Percentiles rank a stretch among this genome's conserved stretches.
These are phyloP conservation scores for Grammomys dolichurus DNA, from an alignment of 2,113 vertebrate genomes.

Conservation along the genomic window DNA sequence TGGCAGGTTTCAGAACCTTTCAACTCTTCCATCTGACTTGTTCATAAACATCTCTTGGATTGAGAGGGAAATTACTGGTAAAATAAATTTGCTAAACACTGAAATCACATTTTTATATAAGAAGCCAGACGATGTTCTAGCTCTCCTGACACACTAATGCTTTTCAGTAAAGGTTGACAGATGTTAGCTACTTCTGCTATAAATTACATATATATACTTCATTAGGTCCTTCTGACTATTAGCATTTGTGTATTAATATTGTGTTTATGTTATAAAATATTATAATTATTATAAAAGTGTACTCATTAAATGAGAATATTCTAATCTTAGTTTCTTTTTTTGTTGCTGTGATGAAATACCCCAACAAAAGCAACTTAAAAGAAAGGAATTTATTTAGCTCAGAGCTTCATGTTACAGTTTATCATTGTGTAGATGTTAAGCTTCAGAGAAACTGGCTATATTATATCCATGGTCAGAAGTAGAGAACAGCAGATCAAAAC, in stretches of 20 bases:
- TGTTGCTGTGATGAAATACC: neutral
- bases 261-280: constrained; percentile 3
- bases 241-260: constrained; percentile 5
- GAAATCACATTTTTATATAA: constrained; percentile 44
- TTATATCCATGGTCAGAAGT: neutral
- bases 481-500: neutral
- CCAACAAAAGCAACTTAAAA: neutral
- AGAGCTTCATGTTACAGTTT: neutral
- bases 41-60: constrained; percentile 62
- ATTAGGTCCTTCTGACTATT: neutral
- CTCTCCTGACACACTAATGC: neutral
- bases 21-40: constrained; percentile 71
- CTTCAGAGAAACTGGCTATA: neutral
- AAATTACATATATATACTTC: neutral
- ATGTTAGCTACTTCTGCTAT: neutral
- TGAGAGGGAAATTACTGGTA: constrained; percentile 68
- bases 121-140: neutral
- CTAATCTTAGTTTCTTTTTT: neutral
- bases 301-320: neutral
- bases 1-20: constrained; percentile 71
- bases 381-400: neutral
- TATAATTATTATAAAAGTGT: constrained; percentile 14
- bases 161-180: neutral
- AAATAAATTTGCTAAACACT: constrained; percentile 43
- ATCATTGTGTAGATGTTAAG: too few relatives aligned